Percentiles rank a stretch among this genome's conserved stretches.
Evolutionary conservation across 2,113 vertebrate species (phyloP).

Genomic region (Oreocharis arfaki): DNA sequence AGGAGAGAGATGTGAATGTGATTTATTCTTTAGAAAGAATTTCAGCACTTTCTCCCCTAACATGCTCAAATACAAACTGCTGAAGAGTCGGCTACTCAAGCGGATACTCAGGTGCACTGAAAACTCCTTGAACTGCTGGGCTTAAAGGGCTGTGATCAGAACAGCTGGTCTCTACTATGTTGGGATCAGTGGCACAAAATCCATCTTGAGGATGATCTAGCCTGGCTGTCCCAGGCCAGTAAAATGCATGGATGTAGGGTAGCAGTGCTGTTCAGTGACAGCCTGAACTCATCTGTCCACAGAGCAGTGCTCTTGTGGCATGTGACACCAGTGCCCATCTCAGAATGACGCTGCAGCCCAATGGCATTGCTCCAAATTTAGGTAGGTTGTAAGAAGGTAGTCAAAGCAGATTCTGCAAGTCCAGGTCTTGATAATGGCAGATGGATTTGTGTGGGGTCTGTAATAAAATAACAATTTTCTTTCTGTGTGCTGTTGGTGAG

Average conservation of each 20-base stretch:
- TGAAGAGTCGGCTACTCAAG: not conserved
- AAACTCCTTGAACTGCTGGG: not conserved
- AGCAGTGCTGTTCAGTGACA: not conserved
- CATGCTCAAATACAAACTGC: not conserved
- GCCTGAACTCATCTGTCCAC: not conserved
- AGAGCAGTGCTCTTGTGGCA: not conserved
- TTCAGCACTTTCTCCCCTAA: not conserved
- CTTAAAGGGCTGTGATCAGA: not conserved
- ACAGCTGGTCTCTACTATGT: not conserved
- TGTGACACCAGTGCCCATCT: not conserved
- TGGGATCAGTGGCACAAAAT: not conserved
- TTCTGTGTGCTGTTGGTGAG: not conserved
- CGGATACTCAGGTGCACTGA: no score
- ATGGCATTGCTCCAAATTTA: not conserved
- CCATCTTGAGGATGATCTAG: not conserved
- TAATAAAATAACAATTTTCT: not conserved
- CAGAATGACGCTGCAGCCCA: not conserved
- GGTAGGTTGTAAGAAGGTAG: not conserved
- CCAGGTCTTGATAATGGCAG: not conserved
- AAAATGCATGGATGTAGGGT: no score
- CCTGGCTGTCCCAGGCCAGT: not conserved
- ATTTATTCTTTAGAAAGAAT: not conserved
- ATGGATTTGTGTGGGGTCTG: not conserved
- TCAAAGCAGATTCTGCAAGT: not conserved
- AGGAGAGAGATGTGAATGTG: not conserved